Base-by-base conservation (phyloP, 2,113 vertebrate genomes). In the Circaetus gallicus region DNA sequence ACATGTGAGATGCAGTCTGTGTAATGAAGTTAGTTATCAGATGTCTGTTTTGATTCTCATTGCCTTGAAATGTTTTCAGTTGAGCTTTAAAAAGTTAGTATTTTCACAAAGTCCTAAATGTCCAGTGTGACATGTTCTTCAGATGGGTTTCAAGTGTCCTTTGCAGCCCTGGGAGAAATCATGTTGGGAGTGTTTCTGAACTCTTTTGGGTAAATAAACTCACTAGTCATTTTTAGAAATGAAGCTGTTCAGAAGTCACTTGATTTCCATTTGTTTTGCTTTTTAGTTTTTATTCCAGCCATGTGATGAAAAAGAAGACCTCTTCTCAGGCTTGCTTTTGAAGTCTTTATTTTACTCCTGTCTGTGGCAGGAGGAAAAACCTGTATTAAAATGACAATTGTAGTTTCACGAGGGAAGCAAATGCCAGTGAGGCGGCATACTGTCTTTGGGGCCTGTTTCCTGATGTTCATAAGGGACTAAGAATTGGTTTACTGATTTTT, bases 101-200 rank as follows among this genome's bases (percentile, higher is more conserved):
- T 70, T 95, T 78, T 45, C 43, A 78, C 36, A 22, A 69, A 43
- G 29, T 71, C 31, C 20, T 77, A 26, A 49, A 49, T 1, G 10
- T 53, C 42, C 42, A 66, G 2, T 11, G 6, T 17, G 32, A 19
- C 1, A 0, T 29, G 26, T 73, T 84, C n/a, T 81, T 87, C 63
- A 69, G 16, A 38, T 45, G 34, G 19, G 10, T 86, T 82, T 62
- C 34, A 53, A 21, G 8, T 71, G 20, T 40, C n/a, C n/a, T 86
- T 79, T 91, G 40, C 36, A 43, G 38, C 42, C 22, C 16, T 45
- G 47, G 31, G 24, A 38, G 25, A 52, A 56, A 52, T 53, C 13
- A 7, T 2, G 4, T 32, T 66, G 21, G 8, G 16, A 13, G 3
- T 11, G 3, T 83, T 89, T 53, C 42, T 0, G 0, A 40, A 21